Conservation (phyloP, 2,888 invertebrate species). For the Dilophus febrilis region DNA sequence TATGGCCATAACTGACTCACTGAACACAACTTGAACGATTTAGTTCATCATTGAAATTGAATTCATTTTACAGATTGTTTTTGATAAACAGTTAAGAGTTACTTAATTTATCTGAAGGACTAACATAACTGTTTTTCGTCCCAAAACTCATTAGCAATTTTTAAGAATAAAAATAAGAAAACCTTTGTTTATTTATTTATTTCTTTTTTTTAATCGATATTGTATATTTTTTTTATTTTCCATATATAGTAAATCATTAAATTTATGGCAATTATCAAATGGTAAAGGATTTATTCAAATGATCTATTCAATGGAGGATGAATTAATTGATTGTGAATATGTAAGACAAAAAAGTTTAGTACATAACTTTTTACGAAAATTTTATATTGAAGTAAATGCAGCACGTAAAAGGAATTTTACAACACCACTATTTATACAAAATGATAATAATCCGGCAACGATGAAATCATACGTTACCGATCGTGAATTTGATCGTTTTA, state of each 20-base stretch:
- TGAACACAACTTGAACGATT: no score
- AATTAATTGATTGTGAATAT: constrained; percentile 38
- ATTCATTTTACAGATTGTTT: no score
- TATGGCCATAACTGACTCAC: no score
- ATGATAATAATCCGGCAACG: neutral
- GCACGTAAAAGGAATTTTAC: constrained; percentile 10
- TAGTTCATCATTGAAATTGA: no score
- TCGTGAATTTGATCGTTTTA: constrained; percentile 9
- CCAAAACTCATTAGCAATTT: no score
- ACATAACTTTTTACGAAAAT: constrained; percentile 31
- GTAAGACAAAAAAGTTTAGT: constrained; percentile 28
- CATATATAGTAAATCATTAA: constrained; percentile 24
- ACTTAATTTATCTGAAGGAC: no score
- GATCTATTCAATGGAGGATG: constrained; percentile 33
- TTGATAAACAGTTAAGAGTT: no score
- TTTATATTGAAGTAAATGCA: constrained; percentile 26
- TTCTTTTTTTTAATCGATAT: neutral
- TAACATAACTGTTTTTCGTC: no score
- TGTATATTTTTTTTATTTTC: constrained; percentile 1
- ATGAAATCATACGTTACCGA: constrained; percentile 3
- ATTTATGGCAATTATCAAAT: constrained; percentile 36
- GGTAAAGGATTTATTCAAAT: constrained; percentile 37
- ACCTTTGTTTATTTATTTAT: no score
- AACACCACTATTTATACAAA: constrained; percentile 2
- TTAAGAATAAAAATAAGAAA: no score